A percentile compares a stretch with the other conserved stretches of the same genome.
phyloP scores from a whole-genome alignment of 2,797 vertebrate species.

The Fringilla coelebs region DNA sequence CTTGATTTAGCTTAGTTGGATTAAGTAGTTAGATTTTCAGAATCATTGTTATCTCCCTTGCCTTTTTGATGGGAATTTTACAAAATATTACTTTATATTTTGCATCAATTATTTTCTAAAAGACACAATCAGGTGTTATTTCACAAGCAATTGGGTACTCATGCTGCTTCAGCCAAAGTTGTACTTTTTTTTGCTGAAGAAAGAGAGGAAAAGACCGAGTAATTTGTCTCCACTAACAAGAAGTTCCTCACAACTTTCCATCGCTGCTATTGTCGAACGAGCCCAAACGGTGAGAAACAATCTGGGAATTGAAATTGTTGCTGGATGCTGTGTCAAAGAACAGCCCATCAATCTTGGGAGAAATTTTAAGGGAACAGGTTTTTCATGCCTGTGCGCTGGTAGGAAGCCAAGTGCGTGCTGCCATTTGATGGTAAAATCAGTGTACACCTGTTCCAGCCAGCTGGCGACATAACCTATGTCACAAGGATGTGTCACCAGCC shows the following conservation, averaged over 20 bases:
- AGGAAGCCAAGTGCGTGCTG: conserved; percentile 87
- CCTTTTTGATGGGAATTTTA: not conserved
- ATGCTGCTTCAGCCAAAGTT: not conserved
- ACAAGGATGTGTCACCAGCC: conserved; percentile 75
- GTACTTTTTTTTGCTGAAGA: not conserved
- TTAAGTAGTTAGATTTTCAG: not conserved
- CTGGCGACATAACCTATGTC: conserved; percentile 89
- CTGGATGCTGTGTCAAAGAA: conserved; percentile 73
- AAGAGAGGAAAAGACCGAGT: conserved; percentile 10
- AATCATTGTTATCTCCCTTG: not conserved
- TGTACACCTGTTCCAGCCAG: conserved; percentile 94
- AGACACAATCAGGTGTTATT: not conserved
- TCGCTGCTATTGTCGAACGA: not conserved
- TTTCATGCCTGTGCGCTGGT: conserved; percentile 87
- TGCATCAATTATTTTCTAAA: not conserved
- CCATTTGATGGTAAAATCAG: conserved; percentile 86
- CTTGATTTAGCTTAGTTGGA: not conserved
- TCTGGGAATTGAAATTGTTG: conserved; percentile 57
- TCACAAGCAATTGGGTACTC: not conserved
- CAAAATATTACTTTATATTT: not conserved
- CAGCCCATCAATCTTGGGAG: conserved; percentile 79
- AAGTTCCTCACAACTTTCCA: conserved; percentile 48
- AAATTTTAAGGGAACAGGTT: conserved; percentile 81
- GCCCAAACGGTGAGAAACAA: conserved; percentile 5
- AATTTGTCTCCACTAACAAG: conserved; percentile 49